Base-by-base conservation (phyloP, 1,140 invertebrate species). In the Drosophila sp. region DNA sequence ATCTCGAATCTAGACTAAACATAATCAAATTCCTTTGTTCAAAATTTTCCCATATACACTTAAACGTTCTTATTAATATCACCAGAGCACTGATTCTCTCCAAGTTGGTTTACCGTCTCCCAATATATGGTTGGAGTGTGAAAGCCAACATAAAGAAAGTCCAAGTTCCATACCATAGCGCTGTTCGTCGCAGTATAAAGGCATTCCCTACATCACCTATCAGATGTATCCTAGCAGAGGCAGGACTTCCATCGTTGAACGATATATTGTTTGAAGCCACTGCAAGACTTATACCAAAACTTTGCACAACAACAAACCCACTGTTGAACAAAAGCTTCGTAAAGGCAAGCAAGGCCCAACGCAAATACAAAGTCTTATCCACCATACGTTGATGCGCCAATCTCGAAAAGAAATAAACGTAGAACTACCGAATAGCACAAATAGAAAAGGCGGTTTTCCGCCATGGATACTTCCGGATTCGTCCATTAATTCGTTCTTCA, bases 11-110 rank as follows among this genome's bases (percentile, higher is more conserved):
- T 23, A 47, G 44, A 25, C 44, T 47, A n/a, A 56, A 56, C 54
- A 56, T 56, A 30, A 32, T 32, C 4, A 29, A 11, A 56, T 32
- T 56, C 2, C 29, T 56, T 6, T 30, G 29, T 32, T 57, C 50
- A 1, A 64, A 54, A 50, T 65, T 41, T 8, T 58, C 30, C 11
- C 23, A 67, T 17, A 17, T 17, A 17, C 17, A 17, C 17, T 17
- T 17, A 17, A 17, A 17, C 17, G 17, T 17, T 17, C 17, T 68
- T 8, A 56, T 68, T 35, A 57, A 61, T 27, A 47, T 50, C 11
- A 68, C 60, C 32, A 23, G 32, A 38, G 29, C 65, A 8, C 30
- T 72, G 5, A 63, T 72, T 11, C 50, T 67, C 17, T 35, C 54
- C 1, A 68, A 68, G 35, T 25, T 63, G 8, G 60, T 33, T 25